Evolutionary conservation across 2,113 vertebrate genomes (phyloP).

Genomic region (Oplegnathus fasciatus): DNA sequence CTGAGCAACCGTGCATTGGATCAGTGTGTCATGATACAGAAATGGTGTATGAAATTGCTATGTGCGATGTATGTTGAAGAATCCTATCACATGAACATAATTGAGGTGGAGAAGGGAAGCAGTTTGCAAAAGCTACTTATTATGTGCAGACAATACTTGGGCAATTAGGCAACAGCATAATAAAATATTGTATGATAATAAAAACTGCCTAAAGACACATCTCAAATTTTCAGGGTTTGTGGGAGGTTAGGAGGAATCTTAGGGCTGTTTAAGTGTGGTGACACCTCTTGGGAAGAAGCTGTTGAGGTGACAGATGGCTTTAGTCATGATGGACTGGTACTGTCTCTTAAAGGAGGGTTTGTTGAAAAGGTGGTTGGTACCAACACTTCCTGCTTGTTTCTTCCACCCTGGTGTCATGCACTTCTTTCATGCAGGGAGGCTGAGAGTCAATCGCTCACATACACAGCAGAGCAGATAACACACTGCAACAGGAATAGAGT

Average conservation of each 20-base stretch:
- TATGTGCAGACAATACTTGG: background rate
- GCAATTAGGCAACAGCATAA: background rate
- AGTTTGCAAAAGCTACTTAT: background rate
- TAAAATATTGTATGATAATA: background rate
- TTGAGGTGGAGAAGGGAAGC: background rate
- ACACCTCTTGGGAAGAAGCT: constrained; percentile 41
- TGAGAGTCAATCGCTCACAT: constrained; percentile 8
- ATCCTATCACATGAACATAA: background rate
- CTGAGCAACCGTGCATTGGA: background rate
- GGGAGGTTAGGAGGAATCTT: constrained; percentile 27
- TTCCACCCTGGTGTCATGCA: constrained; percentile 26
- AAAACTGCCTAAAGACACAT: background rate
- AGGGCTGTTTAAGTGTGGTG: constrained; percentile 5
- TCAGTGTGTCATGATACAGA: background rate
- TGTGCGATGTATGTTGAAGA: background rate
- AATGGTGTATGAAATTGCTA: background rate
- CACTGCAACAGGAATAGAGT: background rate
- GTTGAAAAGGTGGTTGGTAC: constrained; percentile 25
- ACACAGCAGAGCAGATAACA: background rate
- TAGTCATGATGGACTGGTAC: constrained; percentile 33
- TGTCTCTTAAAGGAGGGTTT: constrained; percentile 27
- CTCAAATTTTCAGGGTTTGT: constrained; percentile 15
- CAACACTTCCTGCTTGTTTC: background rate
- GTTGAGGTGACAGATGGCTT: constrained; percentile 37
- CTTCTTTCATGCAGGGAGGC: constrained; percentile 19